Base-by-base conservation (phyloP, 2,113 vertebrate genomes). In the Elephas maximus region DNA sequence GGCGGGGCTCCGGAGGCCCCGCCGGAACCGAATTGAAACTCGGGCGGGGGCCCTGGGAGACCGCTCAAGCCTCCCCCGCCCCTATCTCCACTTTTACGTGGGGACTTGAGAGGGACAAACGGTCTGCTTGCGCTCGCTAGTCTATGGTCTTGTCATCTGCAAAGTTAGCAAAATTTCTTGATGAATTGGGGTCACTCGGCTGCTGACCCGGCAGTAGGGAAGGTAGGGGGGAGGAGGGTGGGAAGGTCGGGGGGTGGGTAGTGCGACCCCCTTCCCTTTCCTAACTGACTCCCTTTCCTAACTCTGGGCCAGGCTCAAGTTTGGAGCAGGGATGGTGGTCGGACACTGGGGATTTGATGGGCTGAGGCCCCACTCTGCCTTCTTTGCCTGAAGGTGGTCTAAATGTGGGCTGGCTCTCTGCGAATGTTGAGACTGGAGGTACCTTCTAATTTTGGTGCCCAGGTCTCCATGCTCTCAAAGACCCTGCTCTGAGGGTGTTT, bases 11-110 rank as follows among this genome's bases (percentile, higher is more conserved):
- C 26, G 26, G 18, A 9, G 11, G 53, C 53, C 11, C 11, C 11
- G 11, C 53, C 4, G 53, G 12, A 57, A 9, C 71, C n/a, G 17
- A 18, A 37, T 6, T 28, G 26, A 17, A 24, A 73, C 14, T 4
- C 2, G n/a, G 18, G 15, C n/a, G 6, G 18, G 18, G 28, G 65
- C 48, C 48, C 26, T 10, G 14, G 3, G 33, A 26, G 81, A 51
- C 41, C 45, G 5, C 2, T 4, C 33, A 71, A 71, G 33, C n/a
- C 6, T 4, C 71, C n/a, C 18, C 30, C 3, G 6, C 3, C 18
- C 24, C 3, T 14, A 1, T 10, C 8, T 18, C 12, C 45, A 23
- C 63, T 45, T 1, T 41, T 8, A 24, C 5, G 0, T 0, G 0
- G 41, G 86, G 11, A 6, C 8, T n/a, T 7, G 10, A 79, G 37